These are phyloP conservation scores for Gorsachius magnificus DNA, from an alignment of 2,797 vertebrate species.

Conservation along the genomic window DNA sequence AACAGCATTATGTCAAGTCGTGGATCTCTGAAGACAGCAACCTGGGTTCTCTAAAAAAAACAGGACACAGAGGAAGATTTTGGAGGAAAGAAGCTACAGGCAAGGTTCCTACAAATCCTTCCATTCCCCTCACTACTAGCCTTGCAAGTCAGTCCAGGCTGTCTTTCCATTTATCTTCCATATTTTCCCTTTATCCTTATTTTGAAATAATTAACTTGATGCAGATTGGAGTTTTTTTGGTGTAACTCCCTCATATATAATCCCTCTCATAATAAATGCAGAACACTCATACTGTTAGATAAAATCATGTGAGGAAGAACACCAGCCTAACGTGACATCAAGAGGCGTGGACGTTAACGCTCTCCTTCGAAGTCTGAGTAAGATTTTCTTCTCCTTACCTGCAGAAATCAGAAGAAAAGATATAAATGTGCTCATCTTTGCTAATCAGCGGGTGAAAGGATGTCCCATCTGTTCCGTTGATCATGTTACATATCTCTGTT, in stretches of 20 bases:
- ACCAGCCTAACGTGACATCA: neutral
- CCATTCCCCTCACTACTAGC: neutral
- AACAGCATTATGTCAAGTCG: neutral
- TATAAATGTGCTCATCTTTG: conserved; percentile 86
- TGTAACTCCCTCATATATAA: neutral
- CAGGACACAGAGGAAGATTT: neutral
- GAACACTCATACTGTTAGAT: neutral
- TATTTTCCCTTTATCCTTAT: neutral
- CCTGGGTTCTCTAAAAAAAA: neutral
- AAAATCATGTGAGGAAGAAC: neutral
- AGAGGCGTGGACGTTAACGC: fast-evolving
- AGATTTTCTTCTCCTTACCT: conserved; percentile 77
- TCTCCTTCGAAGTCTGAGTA: neutral
- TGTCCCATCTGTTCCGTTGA: conserved; percentile 95
- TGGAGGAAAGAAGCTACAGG: neutral
- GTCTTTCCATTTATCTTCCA: neutral
- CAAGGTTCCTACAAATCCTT: neutral
- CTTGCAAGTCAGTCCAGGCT: neutral
- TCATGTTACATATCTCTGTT: conserved; percentile 90
- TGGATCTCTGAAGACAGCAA: neutral
- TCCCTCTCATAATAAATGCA: no score
- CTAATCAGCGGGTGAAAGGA: conserved; percentile 88
- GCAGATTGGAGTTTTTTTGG: neutral
- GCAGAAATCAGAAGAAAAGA: conserved; percentile 95
- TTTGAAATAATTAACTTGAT: neutral